Conservation (phyloP, 2,797 vertebrate genomes). For the Mus caroli region DNA sequence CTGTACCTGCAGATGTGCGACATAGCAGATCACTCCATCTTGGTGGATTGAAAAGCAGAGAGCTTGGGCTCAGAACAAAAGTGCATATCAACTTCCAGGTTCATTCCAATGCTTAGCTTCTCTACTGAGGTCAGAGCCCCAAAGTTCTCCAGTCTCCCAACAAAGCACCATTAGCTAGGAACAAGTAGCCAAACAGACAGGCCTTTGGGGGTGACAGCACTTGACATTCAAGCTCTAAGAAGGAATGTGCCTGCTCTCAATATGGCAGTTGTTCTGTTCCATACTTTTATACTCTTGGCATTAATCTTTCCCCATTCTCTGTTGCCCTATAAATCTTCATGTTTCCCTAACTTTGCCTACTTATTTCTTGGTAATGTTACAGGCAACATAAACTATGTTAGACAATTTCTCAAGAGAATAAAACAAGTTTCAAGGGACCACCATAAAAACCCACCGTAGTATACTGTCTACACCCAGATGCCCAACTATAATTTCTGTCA, state of each 20-base stretch:
- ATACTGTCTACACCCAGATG: background rate
- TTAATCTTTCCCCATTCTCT: background rate
- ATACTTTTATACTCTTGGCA: background rate
- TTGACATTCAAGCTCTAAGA: background rate
- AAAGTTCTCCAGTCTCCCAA: background rate
- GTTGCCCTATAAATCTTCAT: background rate
- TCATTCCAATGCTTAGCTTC: background rate
- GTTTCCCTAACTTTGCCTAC: background rate
- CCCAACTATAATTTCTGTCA: background rate
- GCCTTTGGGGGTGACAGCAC: background rate
- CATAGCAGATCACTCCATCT: background rate
- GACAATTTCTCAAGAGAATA: background rate
- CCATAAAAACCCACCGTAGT: background rate
- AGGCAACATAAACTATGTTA: background rate
- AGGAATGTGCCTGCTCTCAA: background rate
- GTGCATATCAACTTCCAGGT: background rate
- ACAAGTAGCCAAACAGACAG: background rate
- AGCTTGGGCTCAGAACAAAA: background rate
- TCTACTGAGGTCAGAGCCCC: background rate
- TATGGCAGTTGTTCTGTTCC: background rate
- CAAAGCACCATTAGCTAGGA: background rate
- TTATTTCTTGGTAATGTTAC: background rate
- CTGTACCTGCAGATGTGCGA: background rate
- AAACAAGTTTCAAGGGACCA: background rate
- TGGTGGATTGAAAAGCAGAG: background rate